These are phyloP conservation scores for Petrocephalus sullivani DNA, from an alignment of 2,797 vertebrate species.

Conservation along the genomic window DNA sequence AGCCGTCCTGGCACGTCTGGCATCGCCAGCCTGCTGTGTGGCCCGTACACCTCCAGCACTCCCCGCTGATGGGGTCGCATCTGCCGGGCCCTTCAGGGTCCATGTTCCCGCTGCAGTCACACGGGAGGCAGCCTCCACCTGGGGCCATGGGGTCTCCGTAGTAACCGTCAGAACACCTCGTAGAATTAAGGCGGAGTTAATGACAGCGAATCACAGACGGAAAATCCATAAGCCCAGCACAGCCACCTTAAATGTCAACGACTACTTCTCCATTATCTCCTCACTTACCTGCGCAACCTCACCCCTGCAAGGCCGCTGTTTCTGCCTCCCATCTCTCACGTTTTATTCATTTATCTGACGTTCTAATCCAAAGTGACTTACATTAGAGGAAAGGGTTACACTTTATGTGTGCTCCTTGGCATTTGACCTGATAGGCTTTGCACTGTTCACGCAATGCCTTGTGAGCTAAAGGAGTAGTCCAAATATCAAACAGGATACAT, in stretches of 20 bases:
- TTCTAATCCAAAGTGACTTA: background rate
- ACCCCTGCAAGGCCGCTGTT: background rate
- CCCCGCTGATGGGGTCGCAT: slow-evolving; percentile 74
- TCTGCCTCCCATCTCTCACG: background rate
- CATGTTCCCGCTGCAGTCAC: slow-evolving; percentile 78
- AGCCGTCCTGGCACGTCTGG: slow-evolving; percentile 74
- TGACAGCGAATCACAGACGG: background rate
- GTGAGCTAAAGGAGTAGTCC: background rate
- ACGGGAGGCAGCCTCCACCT: slow-evolving; percentile 68
- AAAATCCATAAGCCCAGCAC: background rate
- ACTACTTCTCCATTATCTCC: background rate
- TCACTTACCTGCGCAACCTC: background rate
- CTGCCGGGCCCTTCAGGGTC: slow-evolving; percentile 60
- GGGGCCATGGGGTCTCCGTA: slow-evolving; percentile 74
- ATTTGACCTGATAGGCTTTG: background rate
- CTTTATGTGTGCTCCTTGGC: background rate
- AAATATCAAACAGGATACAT: background rate
- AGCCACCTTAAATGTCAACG: background rate
- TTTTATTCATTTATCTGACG: background rate
- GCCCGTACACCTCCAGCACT: slow-evolving; percentile 75
- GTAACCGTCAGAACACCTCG: slow-evolving; percentile 84
- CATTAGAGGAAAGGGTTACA: background rate
- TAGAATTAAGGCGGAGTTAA: slow-evolving; percentile 18
- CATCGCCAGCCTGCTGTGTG: slow-evolving; percentile 77
- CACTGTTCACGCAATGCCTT: background rate